Conservation (phyloP, 2,797 vertebrate species). For the Triplophysa yarkandensis region DNA sequence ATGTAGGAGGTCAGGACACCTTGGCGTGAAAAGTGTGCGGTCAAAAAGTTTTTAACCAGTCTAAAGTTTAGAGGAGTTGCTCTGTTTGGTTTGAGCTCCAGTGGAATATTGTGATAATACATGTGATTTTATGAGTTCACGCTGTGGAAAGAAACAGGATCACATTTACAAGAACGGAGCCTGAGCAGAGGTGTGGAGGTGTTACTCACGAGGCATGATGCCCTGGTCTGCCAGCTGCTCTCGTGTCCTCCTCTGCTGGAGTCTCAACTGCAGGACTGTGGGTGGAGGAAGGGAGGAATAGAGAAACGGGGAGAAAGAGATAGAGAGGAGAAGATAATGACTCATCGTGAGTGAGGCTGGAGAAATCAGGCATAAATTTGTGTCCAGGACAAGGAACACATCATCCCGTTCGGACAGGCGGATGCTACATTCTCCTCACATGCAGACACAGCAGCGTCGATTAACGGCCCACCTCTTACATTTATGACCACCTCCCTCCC, state of each 20-base stretch:
- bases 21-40: neutral
- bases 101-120: neutral
- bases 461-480: constrained; percentile 34
- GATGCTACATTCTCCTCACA: constrained; percentile 38
- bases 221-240: constrained; percentile 94
- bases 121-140: too few species aligned
- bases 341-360: constrained; percentile 31
- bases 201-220: constrained; percentile 96
- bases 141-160: neutral
- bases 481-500: constrained; percentile 53
- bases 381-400: constrained; percentile 47
- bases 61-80: neutral
- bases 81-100: neutral
- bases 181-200: constrained; percentile 31
- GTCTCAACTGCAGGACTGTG: constrained; percentile 95
- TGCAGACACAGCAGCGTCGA: constrained; percentile 28
- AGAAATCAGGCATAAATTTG: constrained; percentile 43
- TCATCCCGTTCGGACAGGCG: constrained; percentile 40
- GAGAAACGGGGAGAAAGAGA: constrained; percentile 38
- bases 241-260: constrained; percentile 95
- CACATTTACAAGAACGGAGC: neutral
- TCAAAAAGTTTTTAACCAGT: neutral
- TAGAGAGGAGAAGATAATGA: constrained; percentile 46
- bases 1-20: neutral
- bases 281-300: constrained; percentile 57